phyloP scores from a whole-genome alignment of 2,113 vertebrate species.

The Corydoras sp. region DNA sequence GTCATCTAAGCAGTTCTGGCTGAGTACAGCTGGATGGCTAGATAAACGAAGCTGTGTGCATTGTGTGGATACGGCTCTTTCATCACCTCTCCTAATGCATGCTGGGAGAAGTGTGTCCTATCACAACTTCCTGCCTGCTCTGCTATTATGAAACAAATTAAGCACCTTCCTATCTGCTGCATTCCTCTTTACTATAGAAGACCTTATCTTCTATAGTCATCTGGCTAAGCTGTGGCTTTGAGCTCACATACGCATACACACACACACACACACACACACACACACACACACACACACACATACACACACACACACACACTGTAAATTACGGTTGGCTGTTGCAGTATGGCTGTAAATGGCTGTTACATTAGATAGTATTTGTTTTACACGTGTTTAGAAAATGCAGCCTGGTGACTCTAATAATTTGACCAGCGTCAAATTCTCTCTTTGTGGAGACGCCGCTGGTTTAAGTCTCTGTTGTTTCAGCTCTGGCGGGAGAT shows the following conservation, averaged over 20 bases:
- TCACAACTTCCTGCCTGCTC: conserved; percentile 39
- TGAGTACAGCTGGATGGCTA: conserved; percentile 27
- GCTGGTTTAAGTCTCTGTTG: not conserved
- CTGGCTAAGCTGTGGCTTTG: conserved; percentile 3
- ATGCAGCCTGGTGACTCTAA: not conserved
- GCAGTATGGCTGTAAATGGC: too few species aligned
- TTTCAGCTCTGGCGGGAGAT: too few species aligned
- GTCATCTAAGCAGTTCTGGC: conserved; percentile 17
- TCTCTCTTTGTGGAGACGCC: not conserved
- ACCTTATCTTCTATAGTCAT: conserved; percentile 26
- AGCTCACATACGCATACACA: not conserved
- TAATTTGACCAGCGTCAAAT: not conserved
- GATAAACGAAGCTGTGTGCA: conserved; percentile 34
- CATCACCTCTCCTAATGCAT: conserved; percentile 42
- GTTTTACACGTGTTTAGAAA: too few species aligned
- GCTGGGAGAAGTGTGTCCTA: conserved; percentile 32
- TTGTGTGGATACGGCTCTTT: conserved; percentile 34
- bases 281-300: not conserved
- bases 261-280: not conserved
- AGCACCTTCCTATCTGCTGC: conserved; percentile 13
- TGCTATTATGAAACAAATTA: conserved; percentile 20
- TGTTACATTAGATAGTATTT: not conserved
- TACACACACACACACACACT: too few species aligned
- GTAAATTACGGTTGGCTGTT: too few species aligned
- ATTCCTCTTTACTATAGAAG: not conserved